Evolutionary conservation across 2,113 vertebrate genomes (phyloP).

Genomic region (Python bivittatus): DNA sequence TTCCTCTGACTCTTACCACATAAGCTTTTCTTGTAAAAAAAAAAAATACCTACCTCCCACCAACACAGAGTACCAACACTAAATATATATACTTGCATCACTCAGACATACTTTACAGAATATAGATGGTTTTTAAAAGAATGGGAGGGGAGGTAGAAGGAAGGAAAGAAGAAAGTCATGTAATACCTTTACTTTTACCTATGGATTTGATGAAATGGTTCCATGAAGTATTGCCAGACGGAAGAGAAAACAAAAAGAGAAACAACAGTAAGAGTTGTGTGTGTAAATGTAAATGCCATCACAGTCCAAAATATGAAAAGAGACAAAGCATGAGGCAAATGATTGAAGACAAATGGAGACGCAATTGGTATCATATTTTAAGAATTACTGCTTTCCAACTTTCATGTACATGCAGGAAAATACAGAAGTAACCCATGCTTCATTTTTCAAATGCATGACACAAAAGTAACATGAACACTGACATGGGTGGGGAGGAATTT

Average conservation of each 20-base stretch:
- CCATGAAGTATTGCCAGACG: constrained; percentile 94
- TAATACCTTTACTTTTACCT: constrained; percentile 99
- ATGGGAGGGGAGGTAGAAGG: neutral
- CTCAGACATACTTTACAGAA: constrained; percentile 64
- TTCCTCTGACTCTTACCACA: neutral
- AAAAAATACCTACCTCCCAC: constrained; percentile 81
- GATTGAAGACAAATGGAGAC: constrained; percentile 65
- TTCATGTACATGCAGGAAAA: constrained; percentile 72
- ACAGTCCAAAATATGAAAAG: constrained; percentile 70
- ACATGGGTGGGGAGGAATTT: neutral
- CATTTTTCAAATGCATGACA: constrained; percentile 52
- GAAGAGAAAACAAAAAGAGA: constrained; percentile 85
- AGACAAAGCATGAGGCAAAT: constrained; percentile 65
- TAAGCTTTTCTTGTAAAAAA: constrained; percentile 14
- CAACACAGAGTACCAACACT: constrained; percentile 63
- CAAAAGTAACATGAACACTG: constrained; percentile 56
- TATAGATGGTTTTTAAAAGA: constrained; percentile 64
- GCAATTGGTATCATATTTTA: constrained; percentile 47
- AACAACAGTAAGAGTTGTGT: constrained; percentile 87
- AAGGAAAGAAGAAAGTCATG: constrained; percentile 74
- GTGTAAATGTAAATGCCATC: constrained; percentile 71
- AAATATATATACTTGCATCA: constrained; percentile 70
- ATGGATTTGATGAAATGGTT: constrained; percentile 96
- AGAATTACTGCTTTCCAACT: constrained; percentile 52
- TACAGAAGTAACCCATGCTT: constrained; percentile 70